phyloP scores from a whole-genome alignment of 2,888 invertebrate species.

The Troides aeacus region DNA sequence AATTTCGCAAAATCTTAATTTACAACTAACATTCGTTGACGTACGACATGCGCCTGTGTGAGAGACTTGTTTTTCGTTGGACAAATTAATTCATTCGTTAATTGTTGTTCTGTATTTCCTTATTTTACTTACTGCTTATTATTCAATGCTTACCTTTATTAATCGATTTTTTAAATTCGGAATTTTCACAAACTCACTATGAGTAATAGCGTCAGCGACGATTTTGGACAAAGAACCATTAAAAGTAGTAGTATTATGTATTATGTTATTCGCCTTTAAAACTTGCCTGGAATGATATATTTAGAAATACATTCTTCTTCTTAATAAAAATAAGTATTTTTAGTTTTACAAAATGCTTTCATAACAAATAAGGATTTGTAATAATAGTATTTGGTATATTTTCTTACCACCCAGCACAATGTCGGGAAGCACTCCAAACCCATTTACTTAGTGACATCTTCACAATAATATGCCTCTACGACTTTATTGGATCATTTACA shows the following conservation, averaged over 20 bases:
- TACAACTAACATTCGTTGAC: too few species aligned
- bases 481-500: not conserved
- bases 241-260: slow-evolving; percentile 2
- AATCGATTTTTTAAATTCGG: slow-evolving; percentile 10
- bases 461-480: not conserved
- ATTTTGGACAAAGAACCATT: slow-evolving; percentile 9
- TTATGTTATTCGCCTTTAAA: slow-evolving; percentile 3
- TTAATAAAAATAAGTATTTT: not conserved
- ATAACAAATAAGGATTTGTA: not conserved
- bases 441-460: slow-evolving; percentile 11
- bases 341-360: not conserved
- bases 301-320: not conserved
- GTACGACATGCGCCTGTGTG: too few species aligned
- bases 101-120: too few species aligned
- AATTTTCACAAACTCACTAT: slow-evolving; percentile 12
- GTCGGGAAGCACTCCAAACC: not conserved
- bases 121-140: not conserved
- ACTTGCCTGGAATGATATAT: not conserved
- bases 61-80: too few species aligned
- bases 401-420: slow-evolving; percentile 10
- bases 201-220: not conserved
- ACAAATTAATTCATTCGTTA: too few species aligned
- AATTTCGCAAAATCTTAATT: not conserved
- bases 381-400: not conserved
- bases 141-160: slow-evolving; percentile 15